Evolutionary conservation across 2,113 vertebrate genomes (phyloP).

Genomic region (Bubo scandiacus): DNA sequence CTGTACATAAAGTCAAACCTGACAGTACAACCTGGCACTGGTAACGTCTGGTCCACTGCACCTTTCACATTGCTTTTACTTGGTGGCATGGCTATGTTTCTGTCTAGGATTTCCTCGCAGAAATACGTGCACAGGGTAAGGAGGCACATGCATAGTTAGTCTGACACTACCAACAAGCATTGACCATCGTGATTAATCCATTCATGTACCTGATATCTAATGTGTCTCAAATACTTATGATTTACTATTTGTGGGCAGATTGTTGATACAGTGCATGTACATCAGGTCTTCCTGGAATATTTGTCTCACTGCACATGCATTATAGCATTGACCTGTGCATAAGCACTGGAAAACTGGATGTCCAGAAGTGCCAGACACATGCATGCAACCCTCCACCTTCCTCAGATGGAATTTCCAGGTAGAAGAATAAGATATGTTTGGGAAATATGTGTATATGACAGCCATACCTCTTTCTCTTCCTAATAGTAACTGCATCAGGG

Average conservation of each 20-base stretch:
- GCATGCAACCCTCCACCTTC: background rate
- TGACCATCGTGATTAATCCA: background rate
- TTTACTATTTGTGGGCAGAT: background rate
- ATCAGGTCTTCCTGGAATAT: background rate
- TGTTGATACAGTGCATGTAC: background rate
- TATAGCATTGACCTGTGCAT: background rate
- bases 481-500: background rate
- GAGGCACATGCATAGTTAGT: background rate
- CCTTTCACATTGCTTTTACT: background rate
- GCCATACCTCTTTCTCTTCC: background rate
- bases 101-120: background rate
- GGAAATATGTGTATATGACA: background rate
- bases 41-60: background rate
- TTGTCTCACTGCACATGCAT: background rate
- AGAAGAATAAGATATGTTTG: background rate
- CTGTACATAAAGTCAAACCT: background rate
- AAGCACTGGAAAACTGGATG: background rate
- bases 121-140: background rate
- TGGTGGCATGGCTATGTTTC: background rate
- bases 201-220: background rate
- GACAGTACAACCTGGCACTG: background rate
- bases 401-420: background rate
- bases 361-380: background rate
- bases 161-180: background rate
- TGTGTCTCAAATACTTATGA: background rate